phyloP scores from a whole-genome alignment of 2,113 vertebrate species.

The Phyllostomus discolor region DNA sequence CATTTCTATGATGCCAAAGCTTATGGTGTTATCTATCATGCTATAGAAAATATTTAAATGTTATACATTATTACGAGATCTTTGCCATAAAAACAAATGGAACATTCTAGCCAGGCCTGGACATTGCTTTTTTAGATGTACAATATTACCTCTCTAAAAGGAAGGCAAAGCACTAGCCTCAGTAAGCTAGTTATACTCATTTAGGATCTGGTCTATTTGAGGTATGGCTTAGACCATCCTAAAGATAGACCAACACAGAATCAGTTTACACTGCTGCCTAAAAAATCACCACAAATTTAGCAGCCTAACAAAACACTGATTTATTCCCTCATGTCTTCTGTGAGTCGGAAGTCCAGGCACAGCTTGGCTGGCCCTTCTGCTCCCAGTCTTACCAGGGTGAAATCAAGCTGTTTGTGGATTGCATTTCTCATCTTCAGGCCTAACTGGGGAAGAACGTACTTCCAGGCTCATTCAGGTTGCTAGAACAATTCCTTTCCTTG shows the following conservation, averaged over 20 bases:
- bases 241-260: not conserved
- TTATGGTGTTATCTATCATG: not conserved
- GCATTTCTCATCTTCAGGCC: not conserved
- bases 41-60: not conserved
- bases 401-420: not conserved
- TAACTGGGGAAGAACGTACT: not conserved
- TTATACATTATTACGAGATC: not conserved
- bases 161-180: not conserved
- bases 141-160: not conserved
- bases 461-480: not conserved
- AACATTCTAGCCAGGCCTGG: not conserved
- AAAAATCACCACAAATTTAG: not conserved
- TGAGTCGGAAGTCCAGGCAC: not conserved
- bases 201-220: not conserved
- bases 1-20: not conserved
- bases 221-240: not conserved
- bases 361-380: not conserved
- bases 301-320: not conserved
- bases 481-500: not conserved
- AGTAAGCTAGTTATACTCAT: not conserved
- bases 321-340: not conserved
- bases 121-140: not conserved
- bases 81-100: not conserved
- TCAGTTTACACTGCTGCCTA: not conserved
- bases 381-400: not conserved